A percentile compares a stretch with the other conserved stretches of the same genome.
Conservation (phyloP, 2,797 vertebrate genomes). For the Hipposideros larvatus region DNA sequence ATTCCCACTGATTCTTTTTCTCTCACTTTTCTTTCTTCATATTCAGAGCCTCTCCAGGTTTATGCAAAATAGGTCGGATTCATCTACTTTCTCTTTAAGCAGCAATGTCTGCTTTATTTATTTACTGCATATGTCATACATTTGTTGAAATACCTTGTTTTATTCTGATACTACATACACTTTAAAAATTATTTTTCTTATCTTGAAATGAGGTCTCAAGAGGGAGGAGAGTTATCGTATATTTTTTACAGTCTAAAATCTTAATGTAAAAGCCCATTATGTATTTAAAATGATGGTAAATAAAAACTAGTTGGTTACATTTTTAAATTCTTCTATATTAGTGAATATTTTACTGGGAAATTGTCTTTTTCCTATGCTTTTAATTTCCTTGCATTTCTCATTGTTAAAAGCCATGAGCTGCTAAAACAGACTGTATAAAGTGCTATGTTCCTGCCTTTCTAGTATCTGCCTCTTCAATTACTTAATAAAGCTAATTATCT, state of each 20-base stretch:
- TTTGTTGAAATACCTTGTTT: background rate
- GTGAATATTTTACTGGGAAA: slow-evolving; percentile 33
- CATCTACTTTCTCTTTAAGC: background rate
- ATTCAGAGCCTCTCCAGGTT: background rate
- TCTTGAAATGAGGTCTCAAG: background rate
- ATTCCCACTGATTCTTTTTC: background rate
- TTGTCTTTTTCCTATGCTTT: background rate
- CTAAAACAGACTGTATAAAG: background rate
- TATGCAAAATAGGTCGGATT: background rate
- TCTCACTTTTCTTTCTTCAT: background rate
- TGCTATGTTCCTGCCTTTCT: slow-evolving; percentile 20
- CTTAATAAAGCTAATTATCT: slow-evolving; percentile 49
- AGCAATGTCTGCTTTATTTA: background rate
- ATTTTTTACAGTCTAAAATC: background rate
- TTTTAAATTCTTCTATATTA: background rate
- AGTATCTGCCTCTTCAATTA: slow-evolving; percentile 40
- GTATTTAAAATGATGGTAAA: background rate
- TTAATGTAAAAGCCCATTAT: slow-evolving; percentile 25
- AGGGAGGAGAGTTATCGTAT: background rate
- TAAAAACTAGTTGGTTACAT: background rate
- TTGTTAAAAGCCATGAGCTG: background rate
- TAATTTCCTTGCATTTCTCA: background rate
- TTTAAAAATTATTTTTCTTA: background rate
- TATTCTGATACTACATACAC: background rate
- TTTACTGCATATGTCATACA: background rate